Base-by-base conservation (phyloP, 2,113 vertebrate species). In the Uria lomvia region DNA sequence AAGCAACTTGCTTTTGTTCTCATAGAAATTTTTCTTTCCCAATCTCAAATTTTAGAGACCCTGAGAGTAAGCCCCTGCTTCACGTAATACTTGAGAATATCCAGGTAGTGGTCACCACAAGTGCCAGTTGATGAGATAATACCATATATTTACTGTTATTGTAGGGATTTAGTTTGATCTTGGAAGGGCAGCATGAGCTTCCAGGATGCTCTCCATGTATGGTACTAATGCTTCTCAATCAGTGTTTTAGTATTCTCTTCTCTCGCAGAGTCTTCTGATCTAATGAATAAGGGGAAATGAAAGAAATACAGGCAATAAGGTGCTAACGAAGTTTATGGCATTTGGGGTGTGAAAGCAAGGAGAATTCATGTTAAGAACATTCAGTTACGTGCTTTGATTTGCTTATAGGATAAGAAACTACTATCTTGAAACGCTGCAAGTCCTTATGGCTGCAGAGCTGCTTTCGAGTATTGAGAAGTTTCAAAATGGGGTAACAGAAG, bases 401-500 rank as follows among this genome's bases (percentile, higher is more conserved):
- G 58, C 12, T 89, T 85, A 53, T 77, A 74, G 82, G 82, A 13
- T 80, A 38, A 74, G 50, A 52, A 94, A 27, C 72, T 79, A 27
- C n/a, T 63, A 0, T 63, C 62, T 79, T 49, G 38, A 94, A 91
- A 82, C 2, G 1, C 74, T 94, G 56, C 21, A 47, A 27, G 60
- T 82, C 62, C 30, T 78, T 91, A 42, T 8, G 79, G 79, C 79
- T 89, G 86, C 76, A 62, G 88, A 92, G 65, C 65, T 82, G 80
- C 66, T 85, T 77, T 52, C 0, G 9, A 82, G 62, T 49, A 56
- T 36, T n/a, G 70, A 56, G 59, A 58, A 63, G 56, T 78, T 93
- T 91, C 76, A 70, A 47, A 92, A 58, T 9, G 30, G 90, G 82
- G 55, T 76, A 66, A 71, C 81, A 62, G 90, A 88, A 90, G 82